Evolutionary conservation across 2,113 vertebrate genomes (phyloP), one percentile per base, ranked within the genome.

Genomic region (Embiotoca jacksoni): DNA sequence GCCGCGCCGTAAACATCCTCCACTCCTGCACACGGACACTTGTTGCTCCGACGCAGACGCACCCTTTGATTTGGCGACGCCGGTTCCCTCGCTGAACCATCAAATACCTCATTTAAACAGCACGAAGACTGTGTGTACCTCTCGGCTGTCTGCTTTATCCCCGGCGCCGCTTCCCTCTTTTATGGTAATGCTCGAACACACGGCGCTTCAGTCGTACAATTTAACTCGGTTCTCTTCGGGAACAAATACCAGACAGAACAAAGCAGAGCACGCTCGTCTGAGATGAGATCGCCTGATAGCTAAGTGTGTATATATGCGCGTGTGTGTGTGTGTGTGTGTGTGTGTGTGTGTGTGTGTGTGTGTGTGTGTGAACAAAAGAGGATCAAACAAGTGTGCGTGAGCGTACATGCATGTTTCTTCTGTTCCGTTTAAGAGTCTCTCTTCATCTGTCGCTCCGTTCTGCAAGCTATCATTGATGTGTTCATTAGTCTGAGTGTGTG

Each of bases 381-480:
- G 81, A 83, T 82, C 59, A 64, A 73, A 81, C 76, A 58, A 71
- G 74, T 75, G 64, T 62, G 69, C 14, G 7, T 47, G 77, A 13
- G 13, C 15, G 7, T 57, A 71, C 50, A 16, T 76, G 46, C 52
- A 56, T 76, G 75, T 75, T 84, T 68, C 52, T 63, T 55, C 39
- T 67, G 63, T 76, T 81, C 72, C 59, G 67, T 86, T 84, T 78
- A 85, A 82, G 54, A 63, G 53, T 52, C 64, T 74, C 64, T 74
- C 66, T 80, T 81, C 68, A 68, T 84, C 54, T 2, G 50, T 85
- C 46, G 3, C 36, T 74, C 30, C 57, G 61, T 57, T 65, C 69
- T 83, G 69, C 75, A 81, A 91, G 89, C 85, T 86, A 81, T 88
- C 77, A 81, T 72, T 81, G 80, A 92, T 83, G 54, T 88, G 89